Percentiles rank a stretch among this genome's conserved stretches.
phyloP scores from a whole-genome alignment of 2,888 invertebrate genomes.

The Ophion costatus region DNA sequence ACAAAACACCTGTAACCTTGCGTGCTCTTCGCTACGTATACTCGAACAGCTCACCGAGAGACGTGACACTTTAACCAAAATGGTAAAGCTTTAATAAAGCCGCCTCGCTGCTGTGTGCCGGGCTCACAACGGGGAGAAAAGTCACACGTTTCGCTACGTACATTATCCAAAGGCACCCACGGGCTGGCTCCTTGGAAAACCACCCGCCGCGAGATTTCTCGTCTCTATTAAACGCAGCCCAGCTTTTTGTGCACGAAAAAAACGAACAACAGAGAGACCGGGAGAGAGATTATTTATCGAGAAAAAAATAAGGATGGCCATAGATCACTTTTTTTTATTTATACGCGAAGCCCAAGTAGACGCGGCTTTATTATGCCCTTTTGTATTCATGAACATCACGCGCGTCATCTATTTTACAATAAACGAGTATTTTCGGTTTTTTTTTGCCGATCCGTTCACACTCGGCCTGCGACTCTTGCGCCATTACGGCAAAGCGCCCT shows the following conservation, averaged over 20 bases:
- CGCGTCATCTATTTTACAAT: conserved; percentile 18
- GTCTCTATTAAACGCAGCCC: conserved; percentile 28
- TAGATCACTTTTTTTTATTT: not conserved
- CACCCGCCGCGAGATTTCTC: conserved; percentile 35
- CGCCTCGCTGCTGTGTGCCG: conserved; percentile 30
- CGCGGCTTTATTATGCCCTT: not conserved
- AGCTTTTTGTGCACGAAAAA: conserved; percentile 10
- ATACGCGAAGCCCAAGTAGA: not conserved
- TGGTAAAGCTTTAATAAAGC: conserved; percentile 62
- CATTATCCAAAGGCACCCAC: conserved; percentile 51
- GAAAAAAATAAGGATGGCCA: not conserved
- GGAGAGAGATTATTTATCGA: conserved; percentile 4
- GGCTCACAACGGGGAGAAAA: conserved; percentile 34
- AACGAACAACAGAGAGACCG: not conserved
- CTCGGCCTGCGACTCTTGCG: not conserved
- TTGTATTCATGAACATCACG: conserved; percentile 1
- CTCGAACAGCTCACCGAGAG: conserved; percentile 40
- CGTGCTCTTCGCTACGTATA: conserved; percentile 11
- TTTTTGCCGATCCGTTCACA: not conserved
- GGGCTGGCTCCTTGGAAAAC: conserved; percentile 35
- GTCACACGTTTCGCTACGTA: conserved; percentile 38
- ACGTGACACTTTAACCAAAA: conserved; percentile 65
- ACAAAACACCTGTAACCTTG: conserved; percentile 9
- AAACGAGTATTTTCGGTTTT: not conserved
- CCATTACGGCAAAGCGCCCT: not conserved